Evolutionary conservation across 2,888 invertebrate species (phyloP).

Genomic region (Eupithecia insigniata): DNA sequence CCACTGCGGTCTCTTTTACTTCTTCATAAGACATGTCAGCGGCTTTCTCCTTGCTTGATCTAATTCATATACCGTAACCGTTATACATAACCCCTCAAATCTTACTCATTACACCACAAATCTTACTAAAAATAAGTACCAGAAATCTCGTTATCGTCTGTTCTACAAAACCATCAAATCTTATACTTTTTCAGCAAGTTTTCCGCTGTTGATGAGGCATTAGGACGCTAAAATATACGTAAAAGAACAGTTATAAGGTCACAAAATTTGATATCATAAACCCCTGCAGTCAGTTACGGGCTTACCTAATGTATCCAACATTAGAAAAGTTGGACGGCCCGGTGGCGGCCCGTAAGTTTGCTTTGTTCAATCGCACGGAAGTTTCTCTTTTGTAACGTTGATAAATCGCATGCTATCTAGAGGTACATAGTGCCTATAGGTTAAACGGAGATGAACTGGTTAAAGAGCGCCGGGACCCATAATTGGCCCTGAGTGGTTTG

Average conservation of each 20-base stretch:
- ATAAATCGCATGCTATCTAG: slow-evolving; percentile 39
- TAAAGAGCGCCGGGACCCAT: neutral
- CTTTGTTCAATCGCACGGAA: slow-evolving; percentile 35
- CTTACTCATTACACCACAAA: too few species aligned
- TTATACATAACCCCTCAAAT: neutral
- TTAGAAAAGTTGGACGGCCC: slow-evolving; percentile 21
- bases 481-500: neutral
- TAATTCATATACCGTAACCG: too few species aligned
- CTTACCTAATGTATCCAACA: neutral
- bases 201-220: neutral
- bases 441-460: neutral
- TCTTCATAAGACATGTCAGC: too few species aligned
- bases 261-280: neutral
- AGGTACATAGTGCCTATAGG: neutral
- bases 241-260: neutral
- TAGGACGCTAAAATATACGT: neutral
- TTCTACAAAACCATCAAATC: neutral
- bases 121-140: too few species aligned
- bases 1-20: too few species aligned
- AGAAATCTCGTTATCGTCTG: too few species aligned
- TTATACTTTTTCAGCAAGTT: neutral
- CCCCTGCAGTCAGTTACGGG: neutral
- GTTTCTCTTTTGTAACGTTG: slow-evolving; percentile 45
- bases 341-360: slow-evolving; percentile 28
- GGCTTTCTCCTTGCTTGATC: too few species aligned